Base-by-base conservation (phyloP, 1,140 invertebrate genomes). In the Calephelis virginiensis region DNA sequence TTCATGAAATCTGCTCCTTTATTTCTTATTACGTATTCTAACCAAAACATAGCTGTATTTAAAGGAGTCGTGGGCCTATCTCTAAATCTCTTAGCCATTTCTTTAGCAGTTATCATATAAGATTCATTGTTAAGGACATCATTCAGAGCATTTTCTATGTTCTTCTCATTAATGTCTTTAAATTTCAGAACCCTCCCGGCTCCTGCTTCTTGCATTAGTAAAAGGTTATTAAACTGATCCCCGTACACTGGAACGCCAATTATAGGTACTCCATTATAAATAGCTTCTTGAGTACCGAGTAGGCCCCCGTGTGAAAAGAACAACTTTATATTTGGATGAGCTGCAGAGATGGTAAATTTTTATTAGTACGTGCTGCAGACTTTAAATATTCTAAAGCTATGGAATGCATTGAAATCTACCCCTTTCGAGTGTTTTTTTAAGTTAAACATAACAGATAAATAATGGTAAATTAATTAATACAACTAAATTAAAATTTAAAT, bases 231-330 rank as follows among this genome's bases (percentile, higher is more conserved):
- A 65, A 79, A 87, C 68, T 95, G 94, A 82, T 94, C 93, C 0
- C 90, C 92, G 67, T 93, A 94, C 53, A 95, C 90, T 0, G 95
- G 95, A 69, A 95, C 86, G 10, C 93, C 94, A 8, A 95, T 77
- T 48, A 95, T 91, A 7, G 95, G 94, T 12, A 94, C 92, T 47
- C 93, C 94, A 77, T 94, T 92, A 78, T 92, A 93, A 6, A 94
- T 89, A 14, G 94, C 92, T 78, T 95, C 95, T 76, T 94, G 92
- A n/a, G 93, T 92, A 61, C 94, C 94, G 71, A 94, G 92, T 47
- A 95, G 77, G 38, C 95, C 95, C 17, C 94, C 94, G 71, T 95
- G 94, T 1, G 94, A 93, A 62, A 95, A 92, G 72, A 95, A 95
- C 4, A 93, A 74, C 66, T 90, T 91, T 10, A 93, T 84, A 72